Conservation (phyloP, 2,797 vertebrate genomes). For the Erethizon dorsatum region DNA sequence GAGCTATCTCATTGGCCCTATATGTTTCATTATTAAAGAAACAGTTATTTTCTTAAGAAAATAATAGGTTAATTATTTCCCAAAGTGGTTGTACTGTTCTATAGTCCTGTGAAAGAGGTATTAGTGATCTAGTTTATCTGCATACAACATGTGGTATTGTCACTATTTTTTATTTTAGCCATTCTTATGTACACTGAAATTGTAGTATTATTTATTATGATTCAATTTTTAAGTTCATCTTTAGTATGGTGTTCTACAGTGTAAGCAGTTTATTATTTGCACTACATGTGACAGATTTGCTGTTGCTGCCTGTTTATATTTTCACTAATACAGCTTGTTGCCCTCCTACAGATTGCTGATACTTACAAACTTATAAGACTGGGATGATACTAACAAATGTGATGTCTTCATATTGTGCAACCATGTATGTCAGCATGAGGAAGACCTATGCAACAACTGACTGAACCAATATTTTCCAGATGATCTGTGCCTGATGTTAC, state of each 20-base stretch:
- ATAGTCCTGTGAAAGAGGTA: not conserved
- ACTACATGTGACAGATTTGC: not conserved
- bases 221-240: slow-evolving; percentile 47
- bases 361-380: not conserved
- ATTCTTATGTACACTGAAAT: not conserved
- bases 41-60: slow-evolving; percentile 1
- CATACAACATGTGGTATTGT: not conserved
- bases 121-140: not conserved
- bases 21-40: not conserved
- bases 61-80: not conserved
- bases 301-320: not conserved
- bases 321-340: not conserved
- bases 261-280: not conserved
- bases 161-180: slow-evolving; percentile 11
- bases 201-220: slow-evolving; percentile 24
- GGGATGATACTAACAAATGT: slow-evolving; percentile 13
- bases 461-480: slow-evolving; percentile 40
- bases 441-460: not conserved
- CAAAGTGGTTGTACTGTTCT: not conserved
- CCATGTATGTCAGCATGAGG: not conserved
- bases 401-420: not conserved
- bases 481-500: not conserved
- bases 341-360: not conserved
- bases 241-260: slow-evolving; percentile 35
- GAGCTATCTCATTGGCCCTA: too few relatives aligned